Percentiles rank a stretch among this genome's conserved stretches.
Conservation (phyloP, 2,888 invertebrate species). For the Stenichneumon culpator region DNA sequence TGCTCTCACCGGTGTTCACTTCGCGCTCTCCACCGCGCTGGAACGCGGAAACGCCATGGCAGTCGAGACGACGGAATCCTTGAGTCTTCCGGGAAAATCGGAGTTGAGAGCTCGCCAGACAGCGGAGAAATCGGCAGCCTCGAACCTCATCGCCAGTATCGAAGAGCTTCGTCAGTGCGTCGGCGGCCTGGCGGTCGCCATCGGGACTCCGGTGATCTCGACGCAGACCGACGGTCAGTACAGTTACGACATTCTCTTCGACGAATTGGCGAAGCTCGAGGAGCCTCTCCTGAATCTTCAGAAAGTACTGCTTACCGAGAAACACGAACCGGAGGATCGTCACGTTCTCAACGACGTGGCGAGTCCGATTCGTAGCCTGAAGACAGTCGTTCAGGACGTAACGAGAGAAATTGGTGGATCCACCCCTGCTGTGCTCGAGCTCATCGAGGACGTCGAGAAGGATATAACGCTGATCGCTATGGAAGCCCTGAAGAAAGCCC, state of each 20-base stretch:
- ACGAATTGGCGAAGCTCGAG: conserved; percentile 76
- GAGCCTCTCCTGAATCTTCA: conserved; percentile 77
- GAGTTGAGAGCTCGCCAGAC: conserved; percentile 1
- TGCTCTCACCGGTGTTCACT: conserved; percentile 77
- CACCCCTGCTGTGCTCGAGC: conserved; percentile 73
- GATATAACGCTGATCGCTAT: conserved; percentile 75
- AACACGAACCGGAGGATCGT: conserved; percentile 74
- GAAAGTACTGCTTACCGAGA: conserved; percentile 76
- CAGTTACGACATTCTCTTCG: conserved; percentile 71
- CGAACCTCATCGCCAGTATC: conserved; percentile 73
- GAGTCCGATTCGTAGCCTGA: conserved; percentile 76
- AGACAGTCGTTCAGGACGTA: conserved; percentile 72
- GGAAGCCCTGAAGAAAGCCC: conserved; percentile 73
- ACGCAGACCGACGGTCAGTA: conserved; percentile 70
- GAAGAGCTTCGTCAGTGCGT: conserved; percentile 77
- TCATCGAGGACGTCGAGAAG: conserved; percentile 80
- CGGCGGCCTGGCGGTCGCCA: conserved; percentile 76
- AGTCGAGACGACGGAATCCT: conserved; percentile 10
- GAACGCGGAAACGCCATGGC: conserved; percentile 63
- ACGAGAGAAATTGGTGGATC: conserved; percentile 65
- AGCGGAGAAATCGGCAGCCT: conserved; percentile 54
- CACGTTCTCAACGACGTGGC: conserved; percentile 76
- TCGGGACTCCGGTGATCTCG: conserved; percentile 73
- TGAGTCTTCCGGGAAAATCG: neutral
- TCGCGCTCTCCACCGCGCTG: conserved; percentile 77